These are phyloP conservation scores for Pristiophorus japonicus DNA, from an alignment of 2,113 vertebrate genomes.

Conservation along the genomic window DNA sequence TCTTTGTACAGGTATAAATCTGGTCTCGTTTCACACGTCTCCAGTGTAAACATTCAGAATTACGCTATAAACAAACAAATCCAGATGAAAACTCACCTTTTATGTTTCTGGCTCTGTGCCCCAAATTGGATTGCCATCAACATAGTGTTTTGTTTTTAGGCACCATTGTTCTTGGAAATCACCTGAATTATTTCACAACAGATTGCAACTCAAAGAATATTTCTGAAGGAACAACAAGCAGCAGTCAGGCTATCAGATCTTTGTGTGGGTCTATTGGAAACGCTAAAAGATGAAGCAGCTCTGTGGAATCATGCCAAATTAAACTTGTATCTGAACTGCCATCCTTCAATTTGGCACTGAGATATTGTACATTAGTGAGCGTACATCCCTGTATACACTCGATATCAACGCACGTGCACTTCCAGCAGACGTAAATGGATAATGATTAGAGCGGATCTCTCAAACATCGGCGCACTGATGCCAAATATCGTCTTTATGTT, in stretches of 20 bases:
- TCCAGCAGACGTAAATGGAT: neutral
- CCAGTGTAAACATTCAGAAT: conserved; percentile 5
- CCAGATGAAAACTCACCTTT: neutral
- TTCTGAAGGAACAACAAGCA: neutral
- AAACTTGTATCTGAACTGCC: neutral
- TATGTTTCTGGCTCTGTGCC: neutral
- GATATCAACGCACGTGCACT: neutral
- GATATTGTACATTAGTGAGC: neutral
- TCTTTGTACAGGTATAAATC: neutral
- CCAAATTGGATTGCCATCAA: neutral
- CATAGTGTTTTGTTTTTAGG: neutral
- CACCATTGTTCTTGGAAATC: neutral
- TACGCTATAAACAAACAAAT: neutral
- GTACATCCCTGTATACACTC: neutral
- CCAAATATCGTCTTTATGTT: neutral
- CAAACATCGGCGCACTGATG: neutral
- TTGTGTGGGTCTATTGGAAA: no score
- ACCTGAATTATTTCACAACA: neutral
- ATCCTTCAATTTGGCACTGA: neutral
- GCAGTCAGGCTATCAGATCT: neutral
- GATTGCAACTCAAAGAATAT: neutral
- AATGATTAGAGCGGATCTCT: neutral
- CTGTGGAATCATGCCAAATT: neutral
- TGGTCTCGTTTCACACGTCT: neutral
- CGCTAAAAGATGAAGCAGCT: neutral